These are phyloP conservation scores for Drosophila sordidula DNA, from an alignment of 2,888 invertebrate species.

Conservation along the genomic window DNA sequence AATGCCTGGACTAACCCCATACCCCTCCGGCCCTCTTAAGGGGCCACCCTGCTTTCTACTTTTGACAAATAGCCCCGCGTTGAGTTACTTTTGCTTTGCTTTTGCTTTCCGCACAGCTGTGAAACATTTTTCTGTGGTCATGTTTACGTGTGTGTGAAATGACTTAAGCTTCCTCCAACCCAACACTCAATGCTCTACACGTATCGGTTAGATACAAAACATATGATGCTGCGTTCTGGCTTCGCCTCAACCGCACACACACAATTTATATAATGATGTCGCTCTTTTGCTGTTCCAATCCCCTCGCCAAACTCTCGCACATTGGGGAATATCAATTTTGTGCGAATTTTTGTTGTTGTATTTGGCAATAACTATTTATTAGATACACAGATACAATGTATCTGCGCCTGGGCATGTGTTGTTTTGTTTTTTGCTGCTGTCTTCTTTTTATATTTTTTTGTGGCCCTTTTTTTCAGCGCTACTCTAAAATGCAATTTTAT, in stretches of 20 bases:
- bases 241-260: constrained; percentile 32
- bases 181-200: constrained; percentile 31
- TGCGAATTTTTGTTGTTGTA: constrained; percentile 46
- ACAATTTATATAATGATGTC: constrained; percentile 81
- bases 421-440: constrained; percentile 20
- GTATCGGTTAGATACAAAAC: constrained; percentile 75
- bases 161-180: constrained; percentile 56
- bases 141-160: constrained; percentile 74
- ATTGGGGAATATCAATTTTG: constrained; percentile 78
- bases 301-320: not conserved
- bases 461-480: constrained; percentile 43
- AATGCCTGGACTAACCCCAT: constrained; percentile 25
- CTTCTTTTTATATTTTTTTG: constrained; percentile 17
- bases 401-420: constrained; percentile 35
- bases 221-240: constrained; percentile 67
- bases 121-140: constrained; percentile 74
- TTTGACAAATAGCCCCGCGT: constrained; percentile 67
- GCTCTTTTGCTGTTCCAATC: constrained; percentile 66
- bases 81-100: constrained; percentile 43
- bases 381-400: constrained; percentile 75
- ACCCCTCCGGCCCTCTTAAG: not conserved
- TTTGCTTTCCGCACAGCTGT: constrained; percentile 63
- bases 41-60: not conserved
- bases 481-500: constrained; percentile 84
- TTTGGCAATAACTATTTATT: constrained; percentile 81